Evolutionary conservation across 92 coral and sea anemone genomes (phyloP), one percentile per base, ranked within the genome.

Genomic region (Porites cylindrica): DNA sequence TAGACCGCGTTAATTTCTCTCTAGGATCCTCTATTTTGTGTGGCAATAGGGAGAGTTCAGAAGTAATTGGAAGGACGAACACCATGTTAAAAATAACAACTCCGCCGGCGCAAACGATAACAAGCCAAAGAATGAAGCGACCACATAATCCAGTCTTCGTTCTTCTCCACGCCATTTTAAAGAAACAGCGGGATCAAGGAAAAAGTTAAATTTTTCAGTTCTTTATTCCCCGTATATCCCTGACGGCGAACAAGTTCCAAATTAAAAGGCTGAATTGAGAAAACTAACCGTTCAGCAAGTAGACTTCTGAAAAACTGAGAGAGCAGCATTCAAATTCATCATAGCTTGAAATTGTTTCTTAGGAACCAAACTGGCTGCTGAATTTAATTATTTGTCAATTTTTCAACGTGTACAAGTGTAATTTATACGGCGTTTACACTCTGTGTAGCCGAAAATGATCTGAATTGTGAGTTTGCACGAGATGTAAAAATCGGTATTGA

Each of bases 331-430:
- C 10, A 21, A 52, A 75, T 82, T 82, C 65, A 29, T 19, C 67
- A 2, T 38, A 51, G 53, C 61, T 18, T 24, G 75, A 21, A 32
- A 16, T 23, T 58, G 86, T 82, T 82, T 58, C 86, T 82, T 70
- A 38, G 86, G 18, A 70, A 82, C 86, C 70, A 38, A 38, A 38
- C 38, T 29, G 2, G 2, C 38, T 1, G 38, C 38, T 29, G 60
- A 12, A 59, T 82, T 58, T 26, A 56, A 32, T 70, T 70, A n/a
- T 2, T 51, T 6, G 19, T 17, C 66, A 81, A 56, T 70, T 65
- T 80, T 80, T 26, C 54, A 32, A 70, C 85, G 77, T 81, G 85
- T 29, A 58, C 43, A n/a, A 38, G 5, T 18, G 47, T 12, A 51
- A 58, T 70, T 54, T 50, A 70, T 19, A 54, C 58, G 24, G 51